A percentile compares a stretch with the other conserved stretches of the same genome.
phyloP scores from a whole-genome alignment of 2,888 invertebrate species.

The Erynnis tages region DNA sequence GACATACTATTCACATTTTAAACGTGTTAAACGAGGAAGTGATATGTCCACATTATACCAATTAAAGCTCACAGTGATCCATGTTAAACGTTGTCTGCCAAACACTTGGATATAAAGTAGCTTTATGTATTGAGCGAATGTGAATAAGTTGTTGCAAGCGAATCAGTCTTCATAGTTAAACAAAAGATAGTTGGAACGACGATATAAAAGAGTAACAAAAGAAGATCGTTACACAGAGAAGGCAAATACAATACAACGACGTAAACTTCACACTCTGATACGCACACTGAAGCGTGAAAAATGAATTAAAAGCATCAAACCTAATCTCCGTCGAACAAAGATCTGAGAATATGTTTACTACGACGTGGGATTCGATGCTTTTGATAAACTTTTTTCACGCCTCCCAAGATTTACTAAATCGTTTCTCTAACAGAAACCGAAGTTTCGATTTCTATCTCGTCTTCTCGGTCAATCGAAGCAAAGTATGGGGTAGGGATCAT shows the following conservation, averaged over 20 bases:
- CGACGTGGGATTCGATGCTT: background rate
- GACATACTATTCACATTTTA: slow-evolving; percentile 44
- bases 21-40: slow-evolving; percentile 43
- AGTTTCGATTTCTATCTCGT: slow-evolving; percentile 18
- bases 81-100: slow-evolving; percentile 37
- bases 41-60: slow-evolving; percentile 63
- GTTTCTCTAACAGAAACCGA: background rate
- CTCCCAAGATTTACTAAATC: background rate
- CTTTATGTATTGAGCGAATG: slow-evolving; percentile 27
- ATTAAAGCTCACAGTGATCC: slow-evolving; percentile 61
- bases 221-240: slow-evolving; percentile 39
- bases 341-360: too few species aligned
- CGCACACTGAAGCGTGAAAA: slow-evolving; percentile 44
- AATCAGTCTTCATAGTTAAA: slow-evolving; percentile 38
- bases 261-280: slow-evolving; percentile 48
- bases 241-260: slow-evolving; percentile 54
- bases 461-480: slow-evolving; percentile 19
- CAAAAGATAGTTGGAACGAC: slow-evolving; percentile 23
- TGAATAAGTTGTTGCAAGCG: slow-evolving; percentile 27
- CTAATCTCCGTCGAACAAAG: slow-evolving; percentile 42
- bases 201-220: slow-evolving; percentile 37
- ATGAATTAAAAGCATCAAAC: slow-evolving; percentile 14
- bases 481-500: background rate
- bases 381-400: background rate
- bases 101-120: slow-evolving; percentile 32